phyloP scores from a whole-genome alignment of 1,140 invertebrate species.

The Uloborus diversus region DNA sequence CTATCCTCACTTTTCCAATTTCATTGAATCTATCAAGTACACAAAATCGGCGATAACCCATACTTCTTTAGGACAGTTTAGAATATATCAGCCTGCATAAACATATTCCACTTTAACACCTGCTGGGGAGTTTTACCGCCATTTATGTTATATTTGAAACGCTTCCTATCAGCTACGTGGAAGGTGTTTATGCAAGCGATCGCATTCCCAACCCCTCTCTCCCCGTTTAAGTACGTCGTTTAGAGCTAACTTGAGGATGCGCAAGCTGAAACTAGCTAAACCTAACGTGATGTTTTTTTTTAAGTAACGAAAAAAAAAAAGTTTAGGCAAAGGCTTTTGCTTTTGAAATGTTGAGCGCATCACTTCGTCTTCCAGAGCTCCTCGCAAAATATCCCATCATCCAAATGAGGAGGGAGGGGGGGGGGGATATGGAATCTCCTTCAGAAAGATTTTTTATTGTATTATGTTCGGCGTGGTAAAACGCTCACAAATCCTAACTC shows the following conservation, averaged over 20 bases:
- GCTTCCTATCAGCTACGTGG: background rate
- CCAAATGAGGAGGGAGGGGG: background rate
- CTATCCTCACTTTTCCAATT: too few species aligned
- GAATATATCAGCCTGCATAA: too few species aligned
- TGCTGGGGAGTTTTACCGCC: background rate
- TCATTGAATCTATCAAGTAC: too few species aligned
- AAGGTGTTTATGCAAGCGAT: constrained; percentile 21
- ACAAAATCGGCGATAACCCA: too few species aligned
- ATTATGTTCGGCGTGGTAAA: too few species aligned
- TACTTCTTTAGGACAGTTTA: too few species aligned
- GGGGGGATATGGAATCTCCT: background rate
- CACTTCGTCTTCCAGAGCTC: background rate
- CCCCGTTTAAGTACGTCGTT: constrained; percentile 14
- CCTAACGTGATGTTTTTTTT: background rate
- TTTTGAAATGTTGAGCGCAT: background rate
- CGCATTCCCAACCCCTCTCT: too few species aligned
- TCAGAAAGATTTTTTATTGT: constrained; percentile 3
- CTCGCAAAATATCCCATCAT: background rate
- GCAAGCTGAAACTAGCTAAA: background rate
- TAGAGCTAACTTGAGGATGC: too few species aligned
- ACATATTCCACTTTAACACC: too few species aligned
- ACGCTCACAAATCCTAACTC: too few species aligned
- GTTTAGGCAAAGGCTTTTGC: background rate
- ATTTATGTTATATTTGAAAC: background rate
- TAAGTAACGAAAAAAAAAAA: background rate